Evolutionary conservation across 2,113 vertebrate genomes (phyloP).

Genomic region (Epinephelus cyanopodus): DNA sequence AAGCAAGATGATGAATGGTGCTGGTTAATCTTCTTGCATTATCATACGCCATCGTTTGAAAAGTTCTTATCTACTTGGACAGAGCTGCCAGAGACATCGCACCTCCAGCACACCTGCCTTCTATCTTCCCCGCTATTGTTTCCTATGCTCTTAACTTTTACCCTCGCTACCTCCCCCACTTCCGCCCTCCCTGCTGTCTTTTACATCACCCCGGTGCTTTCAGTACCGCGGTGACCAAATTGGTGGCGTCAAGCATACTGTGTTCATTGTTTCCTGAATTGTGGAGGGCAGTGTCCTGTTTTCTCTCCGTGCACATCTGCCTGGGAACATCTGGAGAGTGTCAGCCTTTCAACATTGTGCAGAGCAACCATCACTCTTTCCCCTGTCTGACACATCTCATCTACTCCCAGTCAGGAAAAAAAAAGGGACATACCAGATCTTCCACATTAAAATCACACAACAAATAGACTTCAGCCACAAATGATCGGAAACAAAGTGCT

Average conservation of each 20-base stretch:
- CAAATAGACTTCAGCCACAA: slow-evolving; percentile 76
- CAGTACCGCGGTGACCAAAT: slow-evolving; percentile 60
- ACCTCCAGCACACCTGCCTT: slow-evolving; percentile 38
- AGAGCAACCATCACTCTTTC: slow-evolving; percentile 75
- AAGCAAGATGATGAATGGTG: slow-evolving; percentile 66
- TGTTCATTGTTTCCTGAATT: slow-evolving; percentile 73
- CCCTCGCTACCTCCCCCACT: slow-evolving; percentile 11
- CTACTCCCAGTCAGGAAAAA: slow-evolving; percentile 40
- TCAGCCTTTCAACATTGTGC: slow-evolving; percentile 74
- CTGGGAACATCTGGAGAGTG: slow-evolving; percentile 81
- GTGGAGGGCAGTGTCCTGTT: slow-evolving; percentile 58
- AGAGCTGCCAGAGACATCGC: slow-evolving; percentile 31
- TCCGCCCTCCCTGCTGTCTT: slow-evolving; percentile 51
- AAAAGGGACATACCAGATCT: slow-evolving; percentile 57
- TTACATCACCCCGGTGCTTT: slow-evolving; percentile 40
- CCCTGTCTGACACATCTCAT: slow-evolving; percentile 65
- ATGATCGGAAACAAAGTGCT: slow-evolving; percentile 70
- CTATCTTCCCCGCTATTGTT: not conserved
- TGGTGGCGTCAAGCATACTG: slow-evolving; percentile 65
- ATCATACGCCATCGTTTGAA: slow-evolving; percentile 17
- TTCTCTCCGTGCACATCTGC: slow-evolving; percentile 81
- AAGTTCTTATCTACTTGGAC: slow-evolving; percentile 47
- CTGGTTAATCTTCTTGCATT: slow-evolving; percentile 51
- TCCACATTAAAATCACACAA: slow-evolving; percentile 71
- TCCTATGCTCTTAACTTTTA: slow-evolving; percentile 25